These are phyloP conservation scores for Rallus limicola DNA, from an alignment of 2,113 vertebrate genomes.

Conservation along the genomic window DNA sequence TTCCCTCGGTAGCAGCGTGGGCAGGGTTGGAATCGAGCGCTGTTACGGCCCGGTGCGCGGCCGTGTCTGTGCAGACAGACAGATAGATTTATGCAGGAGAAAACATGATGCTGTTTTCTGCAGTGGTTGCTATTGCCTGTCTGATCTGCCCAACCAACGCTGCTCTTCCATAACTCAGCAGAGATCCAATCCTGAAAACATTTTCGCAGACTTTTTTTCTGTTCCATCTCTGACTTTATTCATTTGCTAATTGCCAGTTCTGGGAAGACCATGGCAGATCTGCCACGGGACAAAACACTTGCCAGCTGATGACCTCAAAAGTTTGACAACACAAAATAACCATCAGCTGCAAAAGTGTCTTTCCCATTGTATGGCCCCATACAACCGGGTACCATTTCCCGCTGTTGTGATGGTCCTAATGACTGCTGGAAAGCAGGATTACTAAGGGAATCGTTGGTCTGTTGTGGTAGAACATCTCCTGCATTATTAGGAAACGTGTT, in stretches of 20 bases:
- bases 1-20: not conserved
- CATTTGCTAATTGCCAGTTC: not conserved
- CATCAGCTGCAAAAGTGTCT: not conserved
- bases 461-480: not conserved
- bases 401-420: not conserved
- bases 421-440: not conserved
- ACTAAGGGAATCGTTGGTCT: not conserved
- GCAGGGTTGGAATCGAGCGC: not conserved
- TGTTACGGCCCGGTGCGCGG: fast-evolving
- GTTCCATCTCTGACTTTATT: not conserved
- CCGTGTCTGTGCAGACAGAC: not conserved
- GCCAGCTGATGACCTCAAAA: not conserved
- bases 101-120: not conserved
- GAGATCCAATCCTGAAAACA: not conserved
- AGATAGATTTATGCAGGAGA: not conserved
- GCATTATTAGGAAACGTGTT: not conserved
- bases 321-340: not conserved
- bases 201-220: not conserved
- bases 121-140: not conserved
- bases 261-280: not conserved
- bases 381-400: not conserved
- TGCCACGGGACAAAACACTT: not conserved
- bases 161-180: not conserved
- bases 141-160: not conserved
- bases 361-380: not conserved